Conservation (phyloP, 2,113 vertebrate species). For the Etheostoma cragini region DNA sequence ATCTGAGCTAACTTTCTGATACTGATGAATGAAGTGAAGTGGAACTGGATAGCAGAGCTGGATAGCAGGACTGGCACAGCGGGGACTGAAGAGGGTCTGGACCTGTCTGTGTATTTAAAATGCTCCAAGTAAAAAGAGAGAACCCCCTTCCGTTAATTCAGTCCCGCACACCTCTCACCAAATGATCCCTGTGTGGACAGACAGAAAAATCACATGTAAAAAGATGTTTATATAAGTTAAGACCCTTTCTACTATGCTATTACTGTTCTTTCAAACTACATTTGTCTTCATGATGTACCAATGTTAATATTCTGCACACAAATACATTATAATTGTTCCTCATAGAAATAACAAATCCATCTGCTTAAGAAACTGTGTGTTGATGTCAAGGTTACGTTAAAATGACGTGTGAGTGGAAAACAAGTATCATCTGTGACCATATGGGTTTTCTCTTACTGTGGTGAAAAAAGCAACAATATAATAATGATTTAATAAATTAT, state of each 20-base stretch:
- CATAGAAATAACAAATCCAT: neutral
- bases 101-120: slow-evolving; percentile 15
- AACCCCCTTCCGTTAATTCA: slow-evolving; percentile 8
- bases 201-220: neutral
- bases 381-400: slow-evolving; percentile 37
- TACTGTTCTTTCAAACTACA: neutral
- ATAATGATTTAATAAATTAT: too few relatives aligned
- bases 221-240: too few relatives aligned
- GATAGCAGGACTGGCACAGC: neutral
- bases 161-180: neutral
- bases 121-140: slow-evolving; percentile 21
- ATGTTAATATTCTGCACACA: slow-evolving; percentile 2
- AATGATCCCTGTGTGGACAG: neutral
- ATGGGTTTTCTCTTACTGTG: too few relatives aligned
- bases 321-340: neutral
- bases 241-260: neutral
- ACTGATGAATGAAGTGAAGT: slow-evolving; percentile 4
- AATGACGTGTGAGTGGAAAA: neutral
- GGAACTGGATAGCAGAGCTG: slow-evolving; percentile 7
- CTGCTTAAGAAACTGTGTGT: neutral
- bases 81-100: slow-evolving; percentile 30
- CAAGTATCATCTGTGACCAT: too few relatives aligned
- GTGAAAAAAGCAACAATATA: too few relatives aligned
- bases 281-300: neutral
- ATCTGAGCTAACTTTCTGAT: neutral